Percentiles rank a stretch among this genome's conserved stretches.
Evolutionary conservation across 2,888 invertebrate species (phyloP).

Genomic region (Rhagonycha lutea): DNA sequence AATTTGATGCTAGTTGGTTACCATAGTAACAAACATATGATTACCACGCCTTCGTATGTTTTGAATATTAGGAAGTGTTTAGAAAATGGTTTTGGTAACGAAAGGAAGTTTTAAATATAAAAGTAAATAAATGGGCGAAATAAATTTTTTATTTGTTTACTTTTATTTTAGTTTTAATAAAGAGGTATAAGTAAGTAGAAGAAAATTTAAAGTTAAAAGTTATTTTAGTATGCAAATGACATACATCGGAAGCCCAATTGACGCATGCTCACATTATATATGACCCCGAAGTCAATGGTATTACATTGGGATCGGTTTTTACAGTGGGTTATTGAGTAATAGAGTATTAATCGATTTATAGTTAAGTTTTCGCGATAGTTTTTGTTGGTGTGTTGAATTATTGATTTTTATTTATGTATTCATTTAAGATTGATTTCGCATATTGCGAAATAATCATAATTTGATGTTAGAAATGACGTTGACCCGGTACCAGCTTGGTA

Average conservation of each 20-base stretch:
- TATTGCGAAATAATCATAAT: constrained; percentile 16
- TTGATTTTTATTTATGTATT: constrained; percentile 16
- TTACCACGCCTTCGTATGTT: constrained; percentile 44
- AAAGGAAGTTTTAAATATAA: not conserved
- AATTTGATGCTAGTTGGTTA: constrained; percentile 33
- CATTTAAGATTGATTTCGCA: constrained; percentile 1
- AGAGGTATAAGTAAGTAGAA: not conserved
- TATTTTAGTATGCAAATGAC: constrained; percentile 38
- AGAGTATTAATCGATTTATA: constrained; percentile 15
- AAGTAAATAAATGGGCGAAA: not conserved
- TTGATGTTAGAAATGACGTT: constrained; percentile 41
- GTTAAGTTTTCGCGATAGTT: constrained; percentile 17
- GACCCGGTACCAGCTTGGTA: constrained; percentile 42
- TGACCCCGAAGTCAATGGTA: constrained; percentile 31
- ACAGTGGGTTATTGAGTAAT: constrained; percentile 18
- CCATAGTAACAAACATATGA: constrained; percentile 45
- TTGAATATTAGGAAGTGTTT: constrained; percentile 14
- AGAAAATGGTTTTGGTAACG: not conserved
- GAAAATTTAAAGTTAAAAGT: not conserved
- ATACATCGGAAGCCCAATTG: constrained; percentile 26
- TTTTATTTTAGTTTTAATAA: not conserved
- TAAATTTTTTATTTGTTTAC: not conserved
- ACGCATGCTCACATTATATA: constrained; percentile 22
- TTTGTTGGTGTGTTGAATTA: not conserved
- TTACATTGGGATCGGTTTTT: constrained; percentile 27